Conservation (phyloP, 2,113 vertebrate species). For the Zosterops hypoxanthus region DNA sequence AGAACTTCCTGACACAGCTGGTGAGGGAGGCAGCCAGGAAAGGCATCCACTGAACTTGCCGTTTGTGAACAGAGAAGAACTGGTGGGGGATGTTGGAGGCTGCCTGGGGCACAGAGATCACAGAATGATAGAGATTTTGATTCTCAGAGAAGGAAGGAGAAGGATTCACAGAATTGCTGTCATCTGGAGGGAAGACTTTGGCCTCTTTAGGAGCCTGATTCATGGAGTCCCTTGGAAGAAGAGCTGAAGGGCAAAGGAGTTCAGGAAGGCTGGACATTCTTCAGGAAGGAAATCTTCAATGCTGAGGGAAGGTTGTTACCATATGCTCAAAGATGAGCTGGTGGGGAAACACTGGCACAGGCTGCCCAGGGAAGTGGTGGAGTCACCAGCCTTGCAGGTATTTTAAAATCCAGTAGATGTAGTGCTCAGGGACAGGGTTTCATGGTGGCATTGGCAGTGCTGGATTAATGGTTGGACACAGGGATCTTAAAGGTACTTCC, state of each 20-base stretch:
- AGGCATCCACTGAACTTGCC: neutral
- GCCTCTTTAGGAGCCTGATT: neutral
- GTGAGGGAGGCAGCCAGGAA: neutral
- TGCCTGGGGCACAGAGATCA: neutral
- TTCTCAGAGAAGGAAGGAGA: neutral
- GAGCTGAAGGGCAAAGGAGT: neutral
- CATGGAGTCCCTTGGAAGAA: neutral
- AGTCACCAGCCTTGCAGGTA: neutral
- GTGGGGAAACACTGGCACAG: neutral
- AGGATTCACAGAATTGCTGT: neutral
- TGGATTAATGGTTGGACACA: neutral
- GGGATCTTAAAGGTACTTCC: neutral
- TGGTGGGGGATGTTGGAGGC: neutral
- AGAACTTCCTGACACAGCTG: neutral
- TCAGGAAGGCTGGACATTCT: neutral
- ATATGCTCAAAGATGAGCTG: neutral
- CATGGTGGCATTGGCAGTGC: neutral
- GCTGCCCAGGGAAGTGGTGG: neutral
- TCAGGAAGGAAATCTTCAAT: neutral
- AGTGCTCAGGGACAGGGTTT: neutral
- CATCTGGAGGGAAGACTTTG: neutral
- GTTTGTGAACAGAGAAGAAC: neutral
- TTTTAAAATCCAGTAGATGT: neutral
- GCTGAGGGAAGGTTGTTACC: neutral
- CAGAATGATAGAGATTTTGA: neutral